These are phyloP conservation scores for Callyntrura guangdongensis DNA, from an alignment of 2,888 invertebrate species.

Conservation along the genomic window DNA sequence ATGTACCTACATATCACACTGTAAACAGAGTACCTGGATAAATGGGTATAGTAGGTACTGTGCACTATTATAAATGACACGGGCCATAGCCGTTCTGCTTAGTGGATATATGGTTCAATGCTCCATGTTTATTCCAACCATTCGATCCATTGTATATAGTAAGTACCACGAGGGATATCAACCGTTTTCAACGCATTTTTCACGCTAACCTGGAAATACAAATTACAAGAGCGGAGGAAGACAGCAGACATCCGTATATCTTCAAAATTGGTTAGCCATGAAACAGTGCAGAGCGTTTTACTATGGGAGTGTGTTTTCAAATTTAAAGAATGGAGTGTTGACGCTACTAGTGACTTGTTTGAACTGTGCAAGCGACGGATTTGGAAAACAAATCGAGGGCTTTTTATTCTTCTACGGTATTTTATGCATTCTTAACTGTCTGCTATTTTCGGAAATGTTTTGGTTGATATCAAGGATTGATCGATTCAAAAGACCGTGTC, in stretches of 20 bases:
- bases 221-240: neutral
- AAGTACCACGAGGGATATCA: constrained; percentile 28
- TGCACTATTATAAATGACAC: neutral
- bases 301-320: no score
- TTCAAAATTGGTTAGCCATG: neutral
- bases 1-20: neutral
- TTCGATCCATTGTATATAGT: constrained; percentile 46
- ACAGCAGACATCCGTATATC: neutral
- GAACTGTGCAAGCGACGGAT: no score
- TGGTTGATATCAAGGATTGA: no score
- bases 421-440: no score
- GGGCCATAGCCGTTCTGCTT: neutral
- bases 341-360: no score
- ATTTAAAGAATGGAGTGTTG: no score
- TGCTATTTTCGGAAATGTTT: no score
- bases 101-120: neutral
- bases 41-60: neutral
- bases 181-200: constrained; percentile 34
- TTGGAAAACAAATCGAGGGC: no score
- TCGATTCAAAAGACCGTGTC: no score
- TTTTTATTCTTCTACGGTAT: no score
- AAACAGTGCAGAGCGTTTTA: no score
- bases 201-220: neutral
- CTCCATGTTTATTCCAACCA: constrained; percentile 2
- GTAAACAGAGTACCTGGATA: neutral